Conservation (phyloP, 1,140 invertebrate species). For the Drosophila baimaii region DNA sequence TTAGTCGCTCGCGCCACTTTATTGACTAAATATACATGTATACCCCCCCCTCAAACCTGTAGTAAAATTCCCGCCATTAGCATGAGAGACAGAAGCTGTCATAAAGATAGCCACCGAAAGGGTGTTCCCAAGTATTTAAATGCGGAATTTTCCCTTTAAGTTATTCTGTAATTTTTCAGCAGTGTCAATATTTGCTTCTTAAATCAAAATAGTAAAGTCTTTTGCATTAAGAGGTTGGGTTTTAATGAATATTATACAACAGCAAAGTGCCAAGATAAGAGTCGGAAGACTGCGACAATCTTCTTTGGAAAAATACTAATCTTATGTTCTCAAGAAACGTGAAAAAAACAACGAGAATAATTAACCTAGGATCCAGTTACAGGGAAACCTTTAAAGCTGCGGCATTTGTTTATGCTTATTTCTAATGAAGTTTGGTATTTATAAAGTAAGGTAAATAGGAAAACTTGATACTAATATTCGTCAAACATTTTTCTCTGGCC, state of each 20-base stretch:
- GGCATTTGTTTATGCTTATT: background rate
- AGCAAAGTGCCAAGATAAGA: slow-evolving; percentile 11
- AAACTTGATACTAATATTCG: background rate
- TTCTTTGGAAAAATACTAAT: slow-evolving; percentile 30
- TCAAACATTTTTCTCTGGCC: background rate
- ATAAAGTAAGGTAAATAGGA: background rate
- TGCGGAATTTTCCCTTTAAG: background rate
- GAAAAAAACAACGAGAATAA: too few species aligned
- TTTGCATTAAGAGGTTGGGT: too few species aligned
- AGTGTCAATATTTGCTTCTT: background rate
- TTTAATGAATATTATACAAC: background rate
- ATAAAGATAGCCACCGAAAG: slow-evolving; percentile 11
- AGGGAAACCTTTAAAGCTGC: background rate
- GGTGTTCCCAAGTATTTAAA: background rate
- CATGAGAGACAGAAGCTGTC: slow-evolving; percentile 23
- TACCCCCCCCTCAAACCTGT: slow-evolving; percentile 21
- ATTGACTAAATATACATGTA: slow-evolving; percentile 41
- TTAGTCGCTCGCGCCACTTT: slow-evolving; percentile 51
- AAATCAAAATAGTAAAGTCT: background rate
- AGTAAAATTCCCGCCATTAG: slow-evolving; percentile 34
- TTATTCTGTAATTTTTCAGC: background rate
- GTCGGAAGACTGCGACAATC: background rate
- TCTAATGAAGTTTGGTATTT: background rate
- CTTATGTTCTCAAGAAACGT: slow-evolving; percentile 7
- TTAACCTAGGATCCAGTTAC: background rate